Base-by-base conservation (phyloP, 92 coral and sea anemone species). In the Palythoa grandis region DNA sequence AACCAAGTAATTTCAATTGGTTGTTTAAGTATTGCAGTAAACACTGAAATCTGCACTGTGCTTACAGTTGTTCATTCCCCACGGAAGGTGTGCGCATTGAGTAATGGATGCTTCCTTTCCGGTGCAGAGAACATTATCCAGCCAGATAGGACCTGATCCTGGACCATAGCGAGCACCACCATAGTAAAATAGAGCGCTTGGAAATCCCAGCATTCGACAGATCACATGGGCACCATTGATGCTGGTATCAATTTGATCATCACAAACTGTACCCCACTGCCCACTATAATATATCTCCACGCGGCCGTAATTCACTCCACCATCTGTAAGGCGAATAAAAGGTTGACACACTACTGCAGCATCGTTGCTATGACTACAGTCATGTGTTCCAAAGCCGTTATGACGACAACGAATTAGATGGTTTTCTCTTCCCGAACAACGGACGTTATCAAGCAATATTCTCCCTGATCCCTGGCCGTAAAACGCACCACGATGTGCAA, bases 41-140 rank as follows among this genome's bases (percentile, higher is more conserved):
- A 69, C 73, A 37, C 73, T 37, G 43, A 22, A 69, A 24, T 69
- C 73, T 69, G 19, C 73, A 37, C 12, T 0, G 12, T 69, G 73
- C 3, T 14, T 1, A 24, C 73, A 69, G 73, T 69, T 23, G 15
- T 69, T 11, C 3, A 1, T 0, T 8, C 78, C 78, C 78, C 78
- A 47, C 1, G 12, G 56, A 11, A 0, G 0, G 60, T 74, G 78
- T 37, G 35, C 0, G 47, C 78, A 74, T 12, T 74, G 54, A 11
- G 47, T n/a, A 13, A 74, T 43, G 58, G 78, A 74, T 19, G 78
- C 35, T 50, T 74, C 78, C 17, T 20, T 74, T 10, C 78, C 78
- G 12, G 35, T 74, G 57, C 57, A 74, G 12, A 2, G 0, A 4
- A 74, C 60, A 37, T 19, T 8, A 47, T 43, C 78, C 24, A 74